Base-by-base conservation (phyloP, 2,888 invertebrate species). In the Lysandra coridon region DNA sequence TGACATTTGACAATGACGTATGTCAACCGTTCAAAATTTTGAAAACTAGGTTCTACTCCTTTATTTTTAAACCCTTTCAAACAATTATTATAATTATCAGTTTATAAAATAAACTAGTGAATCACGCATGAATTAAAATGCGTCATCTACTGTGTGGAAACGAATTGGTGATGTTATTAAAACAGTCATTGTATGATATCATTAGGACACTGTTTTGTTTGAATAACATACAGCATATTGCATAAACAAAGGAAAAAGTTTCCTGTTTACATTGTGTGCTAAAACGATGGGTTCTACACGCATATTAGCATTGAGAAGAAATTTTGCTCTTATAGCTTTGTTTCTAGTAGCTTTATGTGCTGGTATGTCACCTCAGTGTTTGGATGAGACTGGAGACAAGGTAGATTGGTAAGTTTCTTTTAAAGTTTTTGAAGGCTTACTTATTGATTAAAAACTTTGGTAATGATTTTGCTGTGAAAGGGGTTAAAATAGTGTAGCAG, bases 381-480 rank as follows among this genome's bases (percentile, higher is more conserved):
- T 93, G 83, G 96, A 97, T 90, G 96, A 97, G 86, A 93, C 94
- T 82, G 96, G 96, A 79, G 93, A 96, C 80, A 90, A 95, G 14
- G 96, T 97, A 10, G 97, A 97, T 89, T 97, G 97, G 97, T 97
- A 91, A 95, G 94, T 89, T 78, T 76, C 12, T 4, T 53, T 57
- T 57, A 17, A 57, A 17, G 4, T 17, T 57, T 57, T 57, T 4
- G 2, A 57, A 57, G 57, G 4, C 57, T 57, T 57, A 17, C 17
- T 17, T 14, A 4, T 17, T 57, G 49, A 57, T 57, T 17, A 57
- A 57, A 57, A 17, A 57, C 57, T 57, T 12, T 17, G 12, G 17
- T 17, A 57, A 57, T 4, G 57, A 57, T 57, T 53, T 17, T 17
- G 4, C 0, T 57, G 4, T 57, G 4, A 17, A 57, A 57, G 17